Percentiles rank a stretch among this genome's conserved stretches.
Conservation (phyloP, 1,140 invertebrate species). For the Ceratoteleas bidentatus region DNA sequence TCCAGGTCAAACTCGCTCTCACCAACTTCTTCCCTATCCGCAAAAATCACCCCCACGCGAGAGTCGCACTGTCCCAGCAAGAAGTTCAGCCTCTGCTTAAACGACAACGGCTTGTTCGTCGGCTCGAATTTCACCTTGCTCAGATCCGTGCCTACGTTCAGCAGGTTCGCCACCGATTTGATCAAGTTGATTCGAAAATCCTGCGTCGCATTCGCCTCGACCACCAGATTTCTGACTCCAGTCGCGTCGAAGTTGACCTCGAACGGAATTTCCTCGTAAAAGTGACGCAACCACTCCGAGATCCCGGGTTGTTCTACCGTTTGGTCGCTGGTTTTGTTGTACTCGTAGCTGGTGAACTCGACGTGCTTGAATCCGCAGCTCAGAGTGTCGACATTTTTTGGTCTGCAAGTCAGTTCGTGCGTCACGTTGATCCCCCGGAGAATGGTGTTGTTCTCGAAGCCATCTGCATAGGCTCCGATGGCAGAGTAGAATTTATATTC, state of each 20-base stretch:
- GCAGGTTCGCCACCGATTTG: neutral
- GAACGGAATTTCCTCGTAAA: constrained; percentile 15
- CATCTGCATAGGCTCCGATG: neutral
- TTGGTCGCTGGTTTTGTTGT: constrained; percentile 1
- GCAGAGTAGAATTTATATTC: constrained; percentile 20
- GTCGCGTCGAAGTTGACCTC: constrained; percentile 2
- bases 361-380: constrained; percentile 19
- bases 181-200: constrained; percentile 1
- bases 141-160: constrained; percentile 2
- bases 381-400: neutral
- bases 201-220: neutral
- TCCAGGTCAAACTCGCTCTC: neutral
- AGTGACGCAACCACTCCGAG: neutral
- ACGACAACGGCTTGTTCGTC: neutral
- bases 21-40: neutral
- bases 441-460: constrained; percentile 10
- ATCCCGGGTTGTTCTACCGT: neutral
- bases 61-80: constrained; percentile 1
- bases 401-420: constrained; percentile 14
- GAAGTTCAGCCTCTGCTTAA: neutral
- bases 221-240: constrained; percentile 1
- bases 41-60: neutral
- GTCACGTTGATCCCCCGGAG: neutral
- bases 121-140: neutral
- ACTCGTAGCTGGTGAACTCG: neutral